A percentile compares a stretch with the other conserved stretches of the same genome.
Conservation (phyloP, 2,113 vertebrate genomes). For the Myodes glareolus region DNA sequence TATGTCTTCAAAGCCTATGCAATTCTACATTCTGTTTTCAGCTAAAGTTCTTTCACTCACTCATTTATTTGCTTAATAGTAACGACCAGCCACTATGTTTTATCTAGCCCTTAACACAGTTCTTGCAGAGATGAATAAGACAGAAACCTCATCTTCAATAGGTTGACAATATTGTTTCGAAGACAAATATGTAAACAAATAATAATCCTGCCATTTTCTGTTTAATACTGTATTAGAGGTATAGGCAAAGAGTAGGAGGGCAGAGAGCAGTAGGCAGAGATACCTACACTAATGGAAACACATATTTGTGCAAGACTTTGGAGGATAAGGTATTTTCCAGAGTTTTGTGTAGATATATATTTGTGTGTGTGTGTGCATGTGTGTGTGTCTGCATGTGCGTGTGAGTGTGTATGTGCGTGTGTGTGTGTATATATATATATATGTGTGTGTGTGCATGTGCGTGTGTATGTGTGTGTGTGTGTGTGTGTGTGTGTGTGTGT, state of each 20-base stretch:
- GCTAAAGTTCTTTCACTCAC: slow-evolving; percentile 9
- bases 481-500: neutral
- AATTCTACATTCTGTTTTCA: slow-evolving; percentile 38
- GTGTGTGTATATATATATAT: neutral
- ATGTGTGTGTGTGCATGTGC: neutral
- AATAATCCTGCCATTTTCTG: neutral
- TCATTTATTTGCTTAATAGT: slow-evolving; percentile 45
- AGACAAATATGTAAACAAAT: neutral
- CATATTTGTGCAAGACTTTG: slow-evolving; percentile 50
- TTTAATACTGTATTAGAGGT: neutral
- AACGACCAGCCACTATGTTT: neutral
- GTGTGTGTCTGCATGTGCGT: too few relatives aligned
- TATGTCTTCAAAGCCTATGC: neutral
- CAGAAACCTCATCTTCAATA: slow-evolving; percentile 8
- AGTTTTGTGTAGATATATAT: neutral
- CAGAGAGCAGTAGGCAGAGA: neutral
- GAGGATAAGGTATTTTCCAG: slow-evolving; percentile 16
- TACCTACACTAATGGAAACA: neutral
- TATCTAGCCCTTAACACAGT: slow-evolving; percentile 15
- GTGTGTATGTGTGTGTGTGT: too few relatives aligned
- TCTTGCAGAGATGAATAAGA: slow-evolving; percentile 25
- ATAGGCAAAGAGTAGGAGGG: neutral
- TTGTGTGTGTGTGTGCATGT: neutral
- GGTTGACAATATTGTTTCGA: neutral
- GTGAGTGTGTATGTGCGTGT: neutral